Conservation (phyloP, 2,888 invertebrate species). For the Tuta absoluta region DNA sequence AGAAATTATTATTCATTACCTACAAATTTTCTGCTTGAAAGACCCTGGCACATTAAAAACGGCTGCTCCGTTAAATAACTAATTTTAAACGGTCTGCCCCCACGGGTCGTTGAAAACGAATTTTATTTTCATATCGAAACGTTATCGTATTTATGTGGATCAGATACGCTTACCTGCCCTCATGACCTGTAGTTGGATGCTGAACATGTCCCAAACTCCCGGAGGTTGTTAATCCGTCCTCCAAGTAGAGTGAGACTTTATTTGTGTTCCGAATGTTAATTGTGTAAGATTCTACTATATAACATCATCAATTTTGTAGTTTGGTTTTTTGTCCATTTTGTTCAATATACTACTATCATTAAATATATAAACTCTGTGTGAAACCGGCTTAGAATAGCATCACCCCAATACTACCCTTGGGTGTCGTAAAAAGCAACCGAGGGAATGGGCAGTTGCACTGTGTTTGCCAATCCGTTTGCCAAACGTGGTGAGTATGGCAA, state of each 20-base stretch:
- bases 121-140: not conserved
- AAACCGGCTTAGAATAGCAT: no score
- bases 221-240: slow-evolving; percentile 3
- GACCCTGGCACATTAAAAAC: not conserved
- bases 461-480: no score
- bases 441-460: no score
- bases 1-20: no score
- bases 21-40: no score
- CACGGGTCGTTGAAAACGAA: not conserved
- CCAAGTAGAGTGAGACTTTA: not conserved
- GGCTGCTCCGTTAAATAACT: not conserved
- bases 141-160: not conserved
- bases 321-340: no score
- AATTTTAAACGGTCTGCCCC: not conserved
- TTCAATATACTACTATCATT: no score
- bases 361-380: no score
- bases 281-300: not conserved
- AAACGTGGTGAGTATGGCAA: no score
- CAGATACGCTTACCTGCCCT: slow-evolving; percentile 1
- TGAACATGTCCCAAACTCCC: slow-evolving; percentile 3
- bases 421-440: no score
- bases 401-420: no score
- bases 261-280: slow-evolving; percentile 2
- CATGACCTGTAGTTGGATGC: not conserved
- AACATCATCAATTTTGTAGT: not conserved